Evolutionary conservation across 1,140 invertebrate genomes (phyloP), one percentile per base, ranked within the genome.

Genomic region (Druon quercuslanigerum): DNA sequence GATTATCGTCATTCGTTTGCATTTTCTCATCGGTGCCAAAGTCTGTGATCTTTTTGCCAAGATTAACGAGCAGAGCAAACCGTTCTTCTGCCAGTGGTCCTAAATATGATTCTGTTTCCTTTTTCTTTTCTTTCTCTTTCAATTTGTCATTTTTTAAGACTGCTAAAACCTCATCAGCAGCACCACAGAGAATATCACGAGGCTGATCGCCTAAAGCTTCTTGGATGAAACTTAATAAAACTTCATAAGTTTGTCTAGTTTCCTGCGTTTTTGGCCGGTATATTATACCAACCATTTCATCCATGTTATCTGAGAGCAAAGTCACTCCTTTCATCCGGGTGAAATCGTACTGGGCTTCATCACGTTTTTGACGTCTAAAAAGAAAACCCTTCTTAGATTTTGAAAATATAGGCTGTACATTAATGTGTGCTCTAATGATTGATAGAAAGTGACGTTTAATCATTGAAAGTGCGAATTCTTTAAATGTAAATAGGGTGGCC

Each of bases 21-120:
- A 93, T 93, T 82, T 95, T 94, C 57, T 96, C 96, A 83, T 97
- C 96, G 79, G 93, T 95, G 52, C 97, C 96, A 94, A 99, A 99
- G 92, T 99, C 99, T 51, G 98, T 99, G 40, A 99, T 99, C 90
- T 99, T 99, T 89, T 99, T 99, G 0, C 97, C 97, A 13, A 99
- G 93, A 93, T 99, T 99, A 0, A 99, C 97, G 3, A 99, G 92
- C 16, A 99, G 88, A 6, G 98, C 97, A 93, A 98, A 99, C 86
- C 97, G 92, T 91, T 99, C 99, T 84, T 99, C 98, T 0, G 97
- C 94, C 51, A 99, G 93, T 0, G 93, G 87, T 50, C 98, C 98
- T 4, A 99, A 90, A 25, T 99, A 90, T 51, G 93, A 90, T 92
- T 99, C 98, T 4, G 97, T 96, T 91, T 99, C 98, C 73, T 94